Evolutionary conservation across 1,140 invertebrate species (phyloP).

Genomic region (Procambarus clarkii): DNA sequence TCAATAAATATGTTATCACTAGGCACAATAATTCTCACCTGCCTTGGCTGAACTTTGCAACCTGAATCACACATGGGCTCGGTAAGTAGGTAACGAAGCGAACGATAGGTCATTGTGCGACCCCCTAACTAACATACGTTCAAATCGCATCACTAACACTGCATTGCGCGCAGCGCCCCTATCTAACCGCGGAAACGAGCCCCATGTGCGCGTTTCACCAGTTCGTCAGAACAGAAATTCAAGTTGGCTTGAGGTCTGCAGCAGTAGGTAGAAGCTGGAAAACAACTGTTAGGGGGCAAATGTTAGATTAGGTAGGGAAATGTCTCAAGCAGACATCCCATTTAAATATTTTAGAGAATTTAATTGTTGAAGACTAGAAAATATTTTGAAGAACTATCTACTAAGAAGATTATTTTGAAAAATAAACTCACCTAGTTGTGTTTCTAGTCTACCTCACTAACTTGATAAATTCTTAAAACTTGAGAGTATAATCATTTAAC

Average conservation of each 20-base stretch:
- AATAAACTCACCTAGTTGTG: background rate
- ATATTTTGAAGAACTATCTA: background rate
- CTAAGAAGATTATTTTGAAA: background rate
- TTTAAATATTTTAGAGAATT: background rate
- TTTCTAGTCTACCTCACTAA: too few species aligned
- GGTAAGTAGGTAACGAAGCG: slow-evolving; percentile 1
- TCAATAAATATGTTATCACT: slow-evolving; percentile 34
- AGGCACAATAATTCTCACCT: slow-evolving; percentile 55
- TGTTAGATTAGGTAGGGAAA: slow-evolving; percentile 39
- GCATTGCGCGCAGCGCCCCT: slow-evolving; percentile 79
- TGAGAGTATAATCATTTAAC: too few species aligned
- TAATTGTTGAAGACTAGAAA: background rate
- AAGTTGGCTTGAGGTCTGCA: slow-evolving; percentile 44
- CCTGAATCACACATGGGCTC: slow-evolving; percentile 42
- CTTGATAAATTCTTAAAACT: too few species aligned
- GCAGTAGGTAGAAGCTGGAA: slow-evolving; percentile 50
- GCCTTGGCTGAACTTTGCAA: slow-evolving; percentile 8
- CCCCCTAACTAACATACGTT: slow-evolving; percentile 61
- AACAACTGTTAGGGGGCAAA: slow-evolving; percentile 38
- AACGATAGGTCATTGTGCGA: slow-evolving; percentile 70
- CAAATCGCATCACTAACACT: slow-evolving; percentile 75
- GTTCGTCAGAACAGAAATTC: slow-evolving; percentile 39
- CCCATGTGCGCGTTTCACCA: slow-evolving; percentile 56
- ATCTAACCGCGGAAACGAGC: slow-evolving; percentile 68
- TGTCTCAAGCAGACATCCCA: slow-evolving; percentile 10